Evolutionary conservation across 2,113 vertebrate species (phyloP), one percentile per base, ranked within the genome.

Genomic region (Sminthopsis crassicaudata): DNA sequence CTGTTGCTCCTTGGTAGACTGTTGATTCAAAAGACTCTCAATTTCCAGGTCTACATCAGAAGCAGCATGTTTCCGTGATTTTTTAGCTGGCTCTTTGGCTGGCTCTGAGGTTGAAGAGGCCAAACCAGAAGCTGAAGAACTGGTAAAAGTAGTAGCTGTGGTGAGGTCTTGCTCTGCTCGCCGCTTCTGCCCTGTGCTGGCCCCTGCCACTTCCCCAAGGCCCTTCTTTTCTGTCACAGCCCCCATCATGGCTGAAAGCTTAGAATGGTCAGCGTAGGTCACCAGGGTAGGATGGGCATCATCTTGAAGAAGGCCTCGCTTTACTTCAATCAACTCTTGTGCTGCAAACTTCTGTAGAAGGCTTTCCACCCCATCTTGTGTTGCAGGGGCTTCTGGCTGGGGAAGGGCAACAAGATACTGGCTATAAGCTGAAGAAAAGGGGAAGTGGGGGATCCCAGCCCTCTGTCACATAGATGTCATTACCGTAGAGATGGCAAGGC

Each of bases 1-100:
- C 98, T 99, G 99, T 96, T 99, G 99, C 97, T 99, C 99, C 96
- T 99, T 99, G 14, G 99, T 99, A 90, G 99, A 99, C 95, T 99
- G 99, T 57, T 99, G 99, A 97, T 98, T 99, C 93, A 99, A 97
- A 92, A 99, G 98, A 94, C 99, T 99, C 97, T 99, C 99, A 3
- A 99, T 99, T 97, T 99, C 99, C 98, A 99, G 98, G 94, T 99
- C 99, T 96, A 99, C 55, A 57, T 99, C 99, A 4, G 99, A 99
- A 0, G 99, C 99, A 93, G 99, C 97, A 94, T 99, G 99, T 94
- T 98, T 98, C 91, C 99, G 97, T 46, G 99, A 98, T 90, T 99
- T 99, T 98, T 99, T 99, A 42, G 99, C 98, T 0, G 98, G 97
- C 55, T 98, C 98, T 97, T 99, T 99, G 27, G 98, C 98, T 0